Base-by-base conservation (phyloP, 2,113 vertebrate species). In the Lepus timidus region DNA sequence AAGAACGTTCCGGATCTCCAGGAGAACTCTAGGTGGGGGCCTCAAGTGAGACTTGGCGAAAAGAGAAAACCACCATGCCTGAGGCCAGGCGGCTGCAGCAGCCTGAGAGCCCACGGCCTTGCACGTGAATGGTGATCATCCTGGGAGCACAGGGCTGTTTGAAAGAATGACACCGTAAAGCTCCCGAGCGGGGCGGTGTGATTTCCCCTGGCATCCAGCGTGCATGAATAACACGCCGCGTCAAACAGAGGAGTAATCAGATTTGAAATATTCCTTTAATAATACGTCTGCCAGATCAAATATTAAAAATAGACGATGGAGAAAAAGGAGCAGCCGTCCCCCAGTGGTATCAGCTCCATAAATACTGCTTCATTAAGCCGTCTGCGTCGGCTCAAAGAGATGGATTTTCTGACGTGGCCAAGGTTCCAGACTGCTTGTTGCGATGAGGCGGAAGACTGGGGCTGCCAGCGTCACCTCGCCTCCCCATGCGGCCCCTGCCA, bases 221-320 rank as follows among this genome's bases (percentile, higher is more conserved):
- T 90, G 73, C 74, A 82, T 94, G 89, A 96, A 95, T 97, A 96
- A 97, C 70, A 90, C 73, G 62, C 93, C 27, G 94, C 93, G 78
- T 95, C 93, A 97, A 97, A 98, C 67, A 96, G 94, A 97, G 93
- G 81, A 97, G 91, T 84, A 97, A 97, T 97, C 96, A 96, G 95
- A 90, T 96, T 95, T 96, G 96, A 98, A 98, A 97, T 94, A 97
- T 97, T 97, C 92, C 89, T 97, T 97, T 96, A 96, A 97, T 97
- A 97, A 97, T 78, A 88, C 13, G 31, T 96, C 94, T 97, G 76
- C 94, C 94, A 97, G 88, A 97, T 98, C 89, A 95, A 97, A 97
- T 95, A 96, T 95, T 97, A 96, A 98, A 97, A 97, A 97, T 75
- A 97, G 86, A 95, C 95, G 39, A 96, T 29, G 81, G 68, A 95